A percentile compares a stretch with the other conserved stretches of the same genome.
Conservation (phyloP, 1,140 invertebrate genomes). For the Zaprionus taronus region DNA sequence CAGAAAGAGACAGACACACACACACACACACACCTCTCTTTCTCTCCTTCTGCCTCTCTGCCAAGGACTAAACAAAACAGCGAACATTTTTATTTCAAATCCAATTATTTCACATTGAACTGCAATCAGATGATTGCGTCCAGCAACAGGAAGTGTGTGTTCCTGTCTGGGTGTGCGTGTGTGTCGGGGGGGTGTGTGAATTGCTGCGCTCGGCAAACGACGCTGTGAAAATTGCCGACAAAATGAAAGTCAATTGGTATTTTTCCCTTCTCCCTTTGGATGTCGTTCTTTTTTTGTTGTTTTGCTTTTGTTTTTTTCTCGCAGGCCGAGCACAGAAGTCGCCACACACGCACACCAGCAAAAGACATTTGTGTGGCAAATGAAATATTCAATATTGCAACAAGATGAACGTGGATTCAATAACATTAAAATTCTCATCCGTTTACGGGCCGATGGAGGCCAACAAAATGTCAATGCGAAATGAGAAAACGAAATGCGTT, state of each 20-base stretch:
- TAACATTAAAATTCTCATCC: slow-evolving; percentile 65
- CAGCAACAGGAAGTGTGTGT: slow-evolving; percentile 65
- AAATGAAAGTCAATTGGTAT: slow-evolving; percentile 82
- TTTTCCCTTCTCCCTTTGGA: slow-evolving; percentile 28
- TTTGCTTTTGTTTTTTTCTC: slow-evolving; percentile 40
- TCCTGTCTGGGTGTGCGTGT: slow-evolving; percentile 5
- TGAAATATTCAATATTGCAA: slow-evolving; percentile 81
- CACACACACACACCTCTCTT: neutral
- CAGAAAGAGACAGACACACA: slow-evolving; percentile 19
- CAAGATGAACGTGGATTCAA: slow-evolving; percentile 61
- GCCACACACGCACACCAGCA: slow-evolving; percentile 30
- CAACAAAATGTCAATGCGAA: slow-evolving; percentile 48
- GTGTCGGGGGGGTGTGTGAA: slow-evolving; percentile 15
- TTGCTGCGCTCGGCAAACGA: slow-evolving; percentile 49
- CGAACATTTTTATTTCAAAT: slow-evolving; percentile 82
- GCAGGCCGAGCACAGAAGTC: slow-evolving; percentile 22
- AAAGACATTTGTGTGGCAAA: slow-evolving; percentile 68
- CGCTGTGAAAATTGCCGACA: slow-evolving; percentile 76
- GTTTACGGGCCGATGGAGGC: slow-evolving; percentile 38
- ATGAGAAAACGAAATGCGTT: slow-evolving; percentile 35
- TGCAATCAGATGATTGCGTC: slow-evolving; percentile 81
- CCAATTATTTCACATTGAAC: slow-evolving; percentile 81
- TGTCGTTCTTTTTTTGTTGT: slow-evolving; percentile 19
- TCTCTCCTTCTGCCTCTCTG: neutral
- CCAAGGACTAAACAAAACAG: slow-evolving; percentile 45